These are phyloP conservation scores for Drosophila nannoptera DNA, from an alignment of 1,140 invertebrate species.

Conservation along the genomic window DNA sequence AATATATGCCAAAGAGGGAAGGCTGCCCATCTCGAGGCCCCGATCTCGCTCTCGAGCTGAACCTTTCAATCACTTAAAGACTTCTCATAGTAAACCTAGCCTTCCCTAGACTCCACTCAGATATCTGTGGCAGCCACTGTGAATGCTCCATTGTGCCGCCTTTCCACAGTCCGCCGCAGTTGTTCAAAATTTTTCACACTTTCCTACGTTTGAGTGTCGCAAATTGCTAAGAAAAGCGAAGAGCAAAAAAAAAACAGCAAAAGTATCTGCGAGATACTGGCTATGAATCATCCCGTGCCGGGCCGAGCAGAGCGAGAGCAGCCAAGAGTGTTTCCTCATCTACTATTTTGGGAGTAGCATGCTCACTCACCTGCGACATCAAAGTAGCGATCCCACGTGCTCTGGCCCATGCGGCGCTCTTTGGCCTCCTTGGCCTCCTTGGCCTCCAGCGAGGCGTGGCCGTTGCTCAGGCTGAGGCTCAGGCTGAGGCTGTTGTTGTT, in stretches of 20 bases:
- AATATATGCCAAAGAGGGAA: too few relatives aligned
- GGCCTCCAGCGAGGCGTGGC: conserved; percentile 22
- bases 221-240: conserved; percentile 68
- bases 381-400: conserved; percentile 68
- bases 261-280: conserved; percentile 32
- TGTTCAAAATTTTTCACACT: conserved; percentile 67
- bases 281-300: conserved; percentile 56
- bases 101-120: too few relatives aligned
- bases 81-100: too few relatives aligned
- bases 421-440: conserved; percentile 14
- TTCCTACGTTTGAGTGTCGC: conserved; percentile 74
- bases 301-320: conserved; percentile 16
- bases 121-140: not conserved
- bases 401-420: conserved; percentile 52
- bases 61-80: too few relatives aligned
- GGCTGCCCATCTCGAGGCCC: too few relatives aligned
- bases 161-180: conserved; percentile 45
- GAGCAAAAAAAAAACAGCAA: conserved; percentile 45
- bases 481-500: conserved; percentile 66
- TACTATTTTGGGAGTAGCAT: conserved; percentile 18
- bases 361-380: conserved; percentile 66
- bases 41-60: too few relatives aligned
- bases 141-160: conserved; percentile 44
- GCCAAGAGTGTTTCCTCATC: conserved; percentile 31
- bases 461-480: conserved; percentile 50